phyloP scores from a whole-genome alignment of 37 sponge, comb jelly and placozoan species.

The Aplysina aerophoba region DNA sequence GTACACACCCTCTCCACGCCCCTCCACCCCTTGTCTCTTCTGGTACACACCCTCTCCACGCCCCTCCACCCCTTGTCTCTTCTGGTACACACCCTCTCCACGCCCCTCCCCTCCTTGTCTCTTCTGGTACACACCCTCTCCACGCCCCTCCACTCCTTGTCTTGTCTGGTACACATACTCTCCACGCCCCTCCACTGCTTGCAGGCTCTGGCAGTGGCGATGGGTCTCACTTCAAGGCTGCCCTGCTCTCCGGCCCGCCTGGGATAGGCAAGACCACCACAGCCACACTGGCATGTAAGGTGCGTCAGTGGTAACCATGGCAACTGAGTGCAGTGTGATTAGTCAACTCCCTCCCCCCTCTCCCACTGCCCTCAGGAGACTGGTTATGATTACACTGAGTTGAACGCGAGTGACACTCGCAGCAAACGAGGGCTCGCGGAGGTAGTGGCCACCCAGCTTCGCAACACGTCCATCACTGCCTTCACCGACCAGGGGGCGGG shows the following conservation, averaged over 20 bases:
- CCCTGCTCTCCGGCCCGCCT: slow-evolving; percentile 96
- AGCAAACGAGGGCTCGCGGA: slow-evolving; percentile 78
- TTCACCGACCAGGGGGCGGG: slow-evolving; percentile 32
- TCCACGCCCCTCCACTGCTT: background rate
- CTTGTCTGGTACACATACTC: background rate
- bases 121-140: background rate
- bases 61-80: no score
- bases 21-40: background rate
- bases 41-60: background rate
- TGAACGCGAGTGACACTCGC: slow-evolving; percentile 95
- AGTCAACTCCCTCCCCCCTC: background rate
- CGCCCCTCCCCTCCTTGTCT: no score
- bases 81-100: background rate
- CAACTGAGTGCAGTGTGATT: background rate
- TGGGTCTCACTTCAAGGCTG: slow-evolving; percentile 79
- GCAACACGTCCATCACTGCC: slow-evolving; percentile 65
- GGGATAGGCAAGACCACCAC: slow-evolving; percentile 98
- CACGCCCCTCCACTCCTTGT: no score
- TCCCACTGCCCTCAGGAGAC: slow-evolving; percentile 57
- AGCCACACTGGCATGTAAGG: slow-evolving; percentile 94
- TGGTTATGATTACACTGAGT: slow-evolving; percentile 79
- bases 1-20: background rate
- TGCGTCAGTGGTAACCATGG: slow-evolving; percentile 24
- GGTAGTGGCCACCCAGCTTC: slow-evolving; percentile 65
- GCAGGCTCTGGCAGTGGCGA: slow-evolving; percentile 52